These are phyloP conservation scores for Drosophila lacertosa DNA, from an alignment of 1,140 invertebrate genomes.

Conservation along the genomic window DNA sequence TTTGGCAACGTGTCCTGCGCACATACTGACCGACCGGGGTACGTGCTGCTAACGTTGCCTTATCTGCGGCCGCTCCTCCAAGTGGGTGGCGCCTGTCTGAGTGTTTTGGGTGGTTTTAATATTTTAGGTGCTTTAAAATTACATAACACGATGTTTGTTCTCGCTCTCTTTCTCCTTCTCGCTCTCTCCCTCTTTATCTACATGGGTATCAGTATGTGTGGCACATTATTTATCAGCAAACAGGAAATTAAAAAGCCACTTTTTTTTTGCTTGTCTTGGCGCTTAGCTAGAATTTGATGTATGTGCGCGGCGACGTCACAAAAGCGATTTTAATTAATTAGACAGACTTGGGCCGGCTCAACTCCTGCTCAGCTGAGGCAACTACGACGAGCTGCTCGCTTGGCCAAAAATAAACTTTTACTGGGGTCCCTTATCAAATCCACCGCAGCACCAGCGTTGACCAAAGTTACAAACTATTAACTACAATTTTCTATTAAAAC, in stretches of 20 bases:
- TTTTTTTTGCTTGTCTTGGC: slow-evolving; percentile 77
- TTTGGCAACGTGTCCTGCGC: slow-evolving; percentile 76
- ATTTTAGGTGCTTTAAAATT: slow-evolving; percentile 80
- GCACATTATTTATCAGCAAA: slow-evolving; percentile 79
- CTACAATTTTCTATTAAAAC: slow-evolving; percentile 81
- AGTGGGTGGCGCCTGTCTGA: slow-evolving; percentile 31
- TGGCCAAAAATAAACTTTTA: slow-evolving; percentile 56
- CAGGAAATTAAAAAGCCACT: slow-evolving; percentile 71
- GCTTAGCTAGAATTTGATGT: slow-evolving; percentile 66
- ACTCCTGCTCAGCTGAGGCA: slow-evolving; percentile 17
- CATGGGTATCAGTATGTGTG: slow-evolving; percentile 14
- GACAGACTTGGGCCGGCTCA: slow-evolving; percentile 36
- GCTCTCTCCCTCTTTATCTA: background rate
- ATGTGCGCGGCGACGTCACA: slow-evolving; percentile 54
- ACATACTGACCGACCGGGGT: slow-evolving; percentile 67
- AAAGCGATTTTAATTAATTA: slow-evolving; percentile 80
- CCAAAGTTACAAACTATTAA: slow-evolving; percentile 76
- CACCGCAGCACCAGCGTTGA: slow-evolving; percentile 54
- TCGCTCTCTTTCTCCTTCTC: slow-evolving; percentile 18
- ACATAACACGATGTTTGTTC: slow-evolving; percentile 58
- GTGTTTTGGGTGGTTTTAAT: slow-evolving; percentile 70
- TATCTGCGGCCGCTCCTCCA: slow-evolving; percentile 67
- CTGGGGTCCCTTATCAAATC: slow-evolving; percentile 76
- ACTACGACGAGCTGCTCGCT: slow-evolving; percentile 13
- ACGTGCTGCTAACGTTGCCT: slow-evolving; percentile 53